Conservation (phyloP, 2,888 invertebrate species). For the Chaitophorus viminalis region DNA sequence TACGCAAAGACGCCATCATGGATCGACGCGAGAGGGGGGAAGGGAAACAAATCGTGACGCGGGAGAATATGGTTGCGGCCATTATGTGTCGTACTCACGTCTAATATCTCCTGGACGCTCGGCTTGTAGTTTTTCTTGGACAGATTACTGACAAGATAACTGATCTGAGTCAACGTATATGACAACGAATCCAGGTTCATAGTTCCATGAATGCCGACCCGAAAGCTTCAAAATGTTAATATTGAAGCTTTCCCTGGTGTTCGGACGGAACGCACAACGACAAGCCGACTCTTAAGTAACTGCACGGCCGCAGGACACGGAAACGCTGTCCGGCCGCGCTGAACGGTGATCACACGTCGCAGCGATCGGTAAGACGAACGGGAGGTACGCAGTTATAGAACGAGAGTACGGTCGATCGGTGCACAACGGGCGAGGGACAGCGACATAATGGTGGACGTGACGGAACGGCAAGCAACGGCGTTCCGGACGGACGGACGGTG, state of each 20-base stretch:
- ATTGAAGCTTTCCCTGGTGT: constrained; percentile 85
- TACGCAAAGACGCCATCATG: not conserved
- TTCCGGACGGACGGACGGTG: not conserved
- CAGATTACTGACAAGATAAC: constrained; percentile 94
- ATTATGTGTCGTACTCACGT: constrained; percentile 74
- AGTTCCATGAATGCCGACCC: constrained; percentile 91
- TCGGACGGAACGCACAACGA: not conserved
- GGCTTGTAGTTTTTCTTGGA: constrained; percentile 95
- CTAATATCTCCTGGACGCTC: constrained; percentile 86
- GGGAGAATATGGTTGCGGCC: not conserved
- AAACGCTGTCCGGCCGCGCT: not conserved
- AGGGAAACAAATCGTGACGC: not conserved
- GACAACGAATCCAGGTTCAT: constrained; percentile 99
- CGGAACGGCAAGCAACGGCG: not conserved
- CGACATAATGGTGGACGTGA: not conserved
- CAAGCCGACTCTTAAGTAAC: not conserved
- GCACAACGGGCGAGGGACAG: not conserved
- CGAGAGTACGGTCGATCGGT: not conserved
- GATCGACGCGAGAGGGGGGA: not conserved
- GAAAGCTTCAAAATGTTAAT: constrained; percentile 91
- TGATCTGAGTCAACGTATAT: constrained; percentile 98
- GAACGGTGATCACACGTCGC: not conserved
- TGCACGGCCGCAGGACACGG: not conserved
- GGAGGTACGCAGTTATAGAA: too few species aligned
- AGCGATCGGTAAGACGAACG: too few species aligned